These are phyloP conservation scores for Diplosoma virens DNA, from an alignment of 23 tunicate genomes.

Conservation along the genomic window DNA sequence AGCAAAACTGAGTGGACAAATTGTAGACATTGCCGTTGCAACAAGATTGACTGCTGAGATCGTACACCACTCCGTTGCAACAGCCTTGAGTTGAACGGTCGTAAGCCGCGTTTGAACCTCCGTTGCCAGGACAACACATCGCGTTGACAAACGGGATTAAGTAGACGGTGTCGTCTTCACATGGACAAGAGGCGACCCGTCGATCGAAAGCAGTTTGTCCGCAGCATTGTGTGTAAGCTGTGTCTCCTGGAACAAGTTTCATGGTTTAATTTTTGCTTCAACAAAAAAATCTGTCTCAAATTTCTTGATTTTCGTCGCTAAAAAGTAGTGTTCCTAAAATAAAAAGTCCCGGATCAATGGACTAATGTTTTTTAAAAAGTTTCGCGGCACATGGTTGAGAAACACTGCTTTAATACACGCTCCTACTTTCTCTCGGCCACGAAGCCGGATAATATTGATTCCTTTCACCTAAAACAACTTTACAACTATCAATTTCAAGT, in stretches of 20 bases:
- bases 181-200: constrained; percentile 77
- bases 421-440: background rate
- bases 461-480: background rate
- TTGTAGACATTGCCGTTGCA: constrained; percentile 54
- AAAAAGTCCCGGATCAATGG: too few relatives aligned
- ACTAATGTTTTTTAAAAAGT: too few relatives aligned
- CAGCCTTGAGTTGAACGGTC: constrained; percentile 44
- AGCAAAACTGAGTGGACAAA: constrained; percentile 50
- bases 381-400: too few relatives aligned
- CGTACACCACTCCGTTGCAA: constrained; percentile 59
- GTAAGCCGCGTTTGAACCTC: constrained; percentile 15
- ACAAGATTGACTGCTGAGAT: constrained; percentile 47
- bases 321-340: too few relatives aligned
- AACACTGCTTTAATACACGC: background rate
- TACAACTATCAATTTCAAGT: too few relatives aligned
- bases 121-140: constrained; percentile 39
- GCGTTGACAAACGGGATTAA: constrained; percentile 14
- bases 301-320: too few relatives aligned
- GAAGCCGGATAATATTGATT: background rate
- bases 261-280: too few relatives aligned
- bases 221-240: constrained; percentile 80
- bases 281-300: too few relatives aligned
- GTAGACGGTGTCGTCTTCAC: constrained; percentile 42
- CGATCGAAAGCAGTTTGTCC: constrained; percentile 73
- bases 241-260: constrained; percentile 23